Conservation (phyloP, 2,797 vertebrate species). For the Eutrigla gurnardus region DNA sequence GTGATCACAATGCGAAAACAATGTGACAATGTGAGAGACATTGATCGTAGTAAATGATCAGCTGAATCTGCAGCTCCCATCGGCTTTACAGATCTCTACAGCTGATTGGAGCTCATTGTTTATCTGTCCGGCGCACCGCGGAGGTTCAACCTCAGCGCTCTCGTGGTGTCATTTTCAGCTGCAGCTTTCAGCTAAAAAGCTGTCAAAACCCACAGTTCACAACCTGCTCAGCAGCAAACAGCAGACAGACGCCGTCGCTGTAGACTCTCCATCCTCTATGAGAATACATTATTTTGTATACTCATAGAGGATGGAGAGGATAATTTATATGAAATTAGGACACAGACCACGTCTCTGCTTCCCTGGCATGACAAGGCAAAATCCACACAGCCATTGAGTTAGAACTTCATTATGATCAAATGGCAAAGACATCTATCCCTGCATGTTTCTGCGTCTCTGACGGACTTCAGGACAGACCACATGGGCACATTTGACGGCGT, state of each 20-base stretch:
- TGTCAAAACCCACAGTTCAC: not conserved
- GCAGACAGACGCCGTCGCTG: not conserved
- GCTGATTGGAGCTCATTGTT: too few species aligned
- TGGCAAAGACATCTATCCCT: not conserved
- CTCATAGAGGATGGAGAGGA: too few species aligned
- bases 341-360: conserved; percentile 14
- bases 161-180: not conserved
- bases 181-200: not conserved
- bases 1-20: not conserved
- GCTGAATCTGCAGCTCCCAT: too few species aligned
- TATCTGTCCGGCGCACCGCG: too few species aligned
- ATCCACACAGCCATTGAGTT: too few species aligned
- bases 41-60: too few species aligned
- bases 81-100: too few species aligned
- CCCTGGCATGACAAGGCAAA: conserved; percentile 24
- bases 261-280: not conserved
- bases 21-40: too few species aligned
- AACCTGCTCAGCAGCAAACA: conserved; percentile 1
- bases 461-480: not conserved
- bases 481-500: not conserved
- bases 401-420: not conserved
- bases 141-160: not conserved
- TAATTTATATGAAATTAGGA: not conserved
- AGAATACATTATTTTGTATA: not conserved
- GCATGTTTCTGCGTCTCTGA: not conserved